A percentile compares a stretch with the other conserved stretches of the same genome.
Evolutionary conservation across 2,888 invertebrate genomes (phyloP).

Genomic region (Conistra vaccinii): DNA sequence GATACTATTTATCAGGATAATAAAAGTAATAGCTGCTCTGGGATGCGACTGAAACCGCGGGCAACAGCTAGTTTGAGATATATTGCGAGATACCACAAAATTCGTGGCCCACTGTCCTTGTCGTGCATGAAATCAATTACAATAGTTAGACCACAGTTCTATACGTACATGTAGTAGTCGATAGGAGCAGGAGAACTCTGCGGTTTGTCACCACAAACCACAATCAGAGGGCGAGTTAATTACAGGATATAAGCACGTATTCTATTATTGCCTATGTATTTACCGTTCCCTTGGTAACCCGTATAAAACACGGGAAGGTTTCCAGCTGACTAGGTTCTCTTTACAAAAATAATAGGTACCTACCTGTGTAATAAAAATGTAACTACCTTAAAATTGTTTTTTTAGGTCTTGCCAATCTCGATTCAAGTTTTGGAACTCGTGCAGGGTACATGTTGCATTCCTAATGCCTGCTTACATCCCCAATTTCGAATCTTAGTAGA

Average conservation of each 20-base stretch:
- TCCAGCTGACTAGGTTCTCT: not conserved
- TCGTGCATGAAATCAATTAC: slow-evolving; percentile 5
- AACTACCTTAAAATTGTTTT: not conserved
- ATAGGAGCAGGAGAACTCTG: slow-evolving; percentile 16
- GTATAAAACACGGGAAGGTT: not conserved
- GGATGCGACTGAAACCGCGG: not conserved
- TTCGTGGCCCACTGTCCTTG: not conserved
- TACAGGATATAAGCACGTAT: slow-evolving; percentile 44
- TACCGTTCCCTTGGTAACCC: slow-evolving; percentile 30
- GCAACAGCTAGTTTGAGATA: not conserved
- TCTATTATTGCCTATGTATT: slow-evolving; percentile 19
- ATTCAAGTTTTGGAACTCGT: no score
- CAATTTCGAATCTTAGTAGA: no score
- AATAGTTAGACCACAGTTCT: slow-evolving; percentile 5
- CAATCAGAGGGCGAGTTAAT: slow-evolving; percentile 44
- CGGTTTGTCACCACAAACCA: slow-evolving; percentile 51
- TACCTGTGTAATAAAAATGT: not conserved
- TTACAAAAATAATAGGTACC: not conserved
- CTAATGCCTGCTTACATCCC: no score
- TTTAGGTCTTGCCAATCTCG: not conserved
- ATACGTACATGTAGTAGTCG: not conserved
- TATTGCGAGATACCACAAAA: not conserved
- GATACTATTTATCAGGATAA: not conserved
- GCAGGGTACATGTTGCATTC: no score
- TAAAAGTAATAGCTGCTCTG: not conserved